phyloP scores from a whole-genome alignment of 2,113 vertebrate species.

The Alexandromys fortis region DNA sequence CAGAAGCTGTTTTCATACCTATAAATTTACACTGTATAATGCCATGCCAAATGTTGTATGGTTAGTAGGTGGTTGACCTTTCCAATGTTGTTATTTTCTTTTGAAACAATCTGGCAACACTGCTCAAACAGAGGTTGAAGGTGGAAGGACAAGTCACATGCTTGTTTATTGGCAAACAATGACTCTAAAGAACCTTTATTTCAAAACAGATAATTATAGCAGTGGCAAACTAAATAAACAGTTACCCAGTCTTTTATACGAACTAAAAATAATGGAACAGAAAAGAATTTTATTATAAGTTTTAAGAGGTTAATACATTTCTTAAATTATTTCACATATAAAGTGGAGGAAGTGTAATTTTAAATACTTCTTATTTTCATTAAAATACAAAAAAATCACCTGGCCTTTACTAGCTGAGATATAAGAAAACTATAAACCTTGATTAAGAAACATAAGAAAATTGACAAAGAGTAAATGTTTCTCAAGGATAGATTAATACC shows the following conservation, averaged over 20 bases:
- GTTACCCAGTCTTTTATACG: neutral
- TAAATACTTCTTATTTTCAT: neutral
- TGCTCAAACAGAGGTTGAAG: neutral
- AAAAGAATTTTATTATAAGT: neutral
- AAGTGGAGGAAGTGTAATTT: neutral
- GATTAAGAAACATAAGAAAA: neutral
- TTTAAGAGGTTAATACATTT: neutral
- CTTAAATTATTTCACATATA: neutral
- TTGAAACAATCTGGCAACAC: neutral
- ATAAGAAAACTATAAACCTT: conserved; percentile 1
- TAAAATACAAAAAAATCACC: neutral
- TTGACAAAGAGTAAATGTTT: neutral
- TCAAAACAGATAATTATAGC: neutral
- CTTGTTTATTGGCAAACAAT: neutral
- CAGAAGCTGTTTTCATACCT: neutral
- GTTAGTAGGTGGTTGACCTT: neutral
- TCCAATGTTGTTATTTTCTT: neutral
- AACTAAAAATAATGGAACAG: neutral
- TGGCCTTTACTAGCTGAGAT: neutral
- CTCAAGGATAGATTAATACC: neutral
- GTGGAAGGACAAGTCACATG: neutral
- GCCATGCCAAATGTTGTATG: neutral
- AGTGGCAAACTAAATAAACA: neutral
- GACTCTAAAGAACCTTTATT: neutral
- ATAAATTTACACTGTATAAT: neutral